phyloP scores from a whole-genome alignment of 2,888 invertebrate genomes.

The Troilus luridus region DNA sequence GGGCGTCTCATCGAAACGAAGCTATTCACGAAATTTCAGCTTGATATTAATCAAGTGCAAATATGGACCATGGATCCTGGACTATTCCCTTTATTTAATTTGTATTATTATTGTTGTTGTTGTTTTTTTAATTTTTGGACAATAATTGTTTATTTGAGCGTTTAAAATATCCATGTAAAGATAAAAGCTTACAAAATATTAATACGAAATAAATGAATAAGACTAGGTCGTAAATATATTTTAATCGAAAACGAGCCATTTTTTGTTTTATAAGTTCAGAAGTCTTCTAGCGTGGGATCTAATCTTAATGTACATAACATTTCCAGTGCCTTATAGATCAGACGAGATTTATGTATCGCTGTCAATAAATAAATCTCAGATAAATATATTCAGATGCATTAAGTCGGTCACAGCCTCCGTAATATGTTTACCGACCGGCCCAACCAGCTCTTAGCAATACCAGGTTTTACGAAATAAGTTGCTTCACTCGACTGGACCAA shows the following conservation, averaged over 20 bases:
- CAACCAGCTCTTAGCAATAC: background rate
- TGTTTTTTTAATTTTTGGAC: too few species aligned
- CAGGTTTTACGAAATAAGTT: background rate
- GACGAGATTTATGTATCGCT: background rate
- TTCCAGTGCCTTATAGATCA: background rate
- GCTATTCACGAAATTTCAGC: too few species aligned
- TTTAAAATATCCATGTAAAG: too few species aligned
- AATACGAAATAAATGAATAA: too few species aligned
- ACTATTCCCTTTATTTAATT: too few species aligned
- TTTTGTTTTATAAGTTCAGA: background rate
- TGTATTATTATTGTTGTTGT: too few species aligned
- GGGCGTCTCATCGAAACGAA: too few species aligned
- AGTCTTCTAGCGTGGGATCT: background rate
- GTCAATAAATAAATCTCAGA: background rate
- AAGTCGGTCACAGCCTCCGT: background rate
- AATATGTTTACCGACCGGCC: background rate
- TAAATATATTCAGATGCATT: slow-evolving; percentile 15
- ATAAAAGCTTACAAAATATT: too few species aligned
- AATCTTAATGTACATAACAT: background rate
- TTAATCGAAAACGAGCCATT: background rate
- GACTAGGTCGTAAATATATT: background rate
- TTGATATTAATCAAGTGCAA: too few species aligned
- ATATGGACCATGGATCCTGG: too few species aligned
- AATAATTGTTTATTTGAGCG: too few species aligned
- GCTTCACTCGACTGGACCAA: background rate